phyloP scores from a whole-genome alignment of 2,888 invertebrate genomes.

The Iphiclides podalirius region DNA sequence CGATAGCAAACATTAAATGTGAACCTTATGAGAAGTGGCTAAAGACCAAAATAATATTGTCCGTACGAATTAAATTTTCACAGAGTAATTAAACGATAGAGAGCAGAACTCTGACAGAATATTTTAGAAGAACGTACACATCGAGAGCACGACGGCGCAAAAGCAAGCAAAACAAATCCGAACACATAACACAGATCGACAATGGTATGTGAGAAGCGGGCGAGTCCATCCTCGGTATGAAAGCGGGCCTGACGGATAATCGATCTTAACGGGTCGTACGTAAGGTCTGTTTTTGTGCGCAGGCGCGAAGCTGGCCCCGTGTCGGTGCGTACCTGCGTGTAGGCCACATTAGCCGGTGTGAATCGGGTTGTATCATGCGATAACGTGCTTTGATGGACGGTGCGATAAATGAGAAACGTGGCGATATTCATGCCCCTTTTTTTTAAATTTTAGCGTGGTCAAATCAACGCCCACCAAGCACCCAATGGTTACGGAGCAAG shows the following conservation, averaged over 20 bases:
- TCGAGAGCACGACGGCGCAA: too few species aligned
- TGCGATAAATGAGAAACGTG: constrained; percentile 37
- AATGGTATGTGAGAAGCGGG: constrained; percentile 75
- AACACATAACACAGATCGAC: constrained; percentile 59
- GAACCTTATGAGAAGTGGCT: too few species aligned
- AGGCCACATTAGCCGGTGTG: constrained; percentile 70
- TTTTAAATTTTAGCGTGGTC: neutral
- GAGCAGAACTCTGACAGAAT: too few species aligned
- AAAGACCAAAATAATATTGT: too few species aligned
- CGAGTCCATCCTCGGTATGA: constrained; percentile 45
- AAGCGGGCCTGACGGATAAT: constrained; percentile 53
- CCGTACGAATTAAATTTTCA: too few species aligned
- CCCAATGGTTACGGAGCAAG: neutral
- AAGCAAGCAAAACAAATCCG: constrained; percentile 76
- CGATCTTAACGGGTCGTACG: constrained; percentile 47
- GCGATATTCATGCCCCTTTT: too few species aligned
- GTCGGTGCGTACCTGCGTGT: constrained; percentile 49
- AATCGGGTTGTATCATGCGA: constrained; percentile 72
- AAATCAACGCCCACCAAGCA: neutral
- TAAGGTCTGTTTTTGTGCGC: constrained; percentile 53
- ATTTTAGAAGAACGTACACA: too few species aligned
- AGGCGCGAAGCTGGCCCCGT: constrained; percentile 56
- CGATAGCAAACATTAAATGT: too few species aligned
- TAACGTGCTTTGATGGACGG: constrained; percentile 44
- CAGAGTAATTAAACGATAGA: too few species aligned